Conservation (phyloP, 2,113 vertebrate genomes). For the Microcebus griseorufus region DNA sequence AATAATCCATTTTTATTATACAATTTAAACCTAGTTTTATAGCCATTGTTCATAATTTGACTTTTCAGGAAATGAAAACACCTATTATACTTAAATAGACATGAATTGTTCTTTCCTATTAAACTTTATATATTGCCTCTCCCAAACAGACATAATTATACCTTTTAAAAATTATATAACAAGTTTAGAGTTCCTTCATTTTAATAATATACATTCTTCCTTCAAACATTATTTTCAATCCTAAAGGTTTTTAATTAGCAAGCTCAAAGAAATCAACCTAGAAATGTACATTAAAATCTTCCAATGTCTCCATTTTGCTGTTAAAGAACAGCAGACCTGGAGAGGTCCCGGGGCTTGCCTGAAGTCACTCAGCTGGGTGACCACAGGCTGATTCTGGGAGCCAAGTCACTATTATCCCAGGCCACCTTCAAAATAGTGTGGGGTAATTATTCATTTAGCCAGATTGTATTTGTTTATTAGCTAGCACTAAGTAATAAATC, state of each 20-base stretch:
- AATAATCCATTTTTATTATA: not conserved
- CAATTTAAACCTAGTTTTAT: not conserved
- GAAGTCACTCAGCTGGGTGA: not conserved
- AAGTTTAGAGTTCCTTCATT: slow-evolving; percentile 26
- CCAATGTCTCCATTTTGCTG: not conserved
- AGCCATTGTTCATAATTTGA: slow-evolving; percentile 33
- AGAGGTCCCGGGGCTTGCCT: fast-evolving
- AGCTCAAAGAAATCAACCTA: not conserved
- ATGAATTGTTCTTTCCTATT: slow-evolving; percentile 34
- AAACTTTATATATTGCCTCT: not conserved
- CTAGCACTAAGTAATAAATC: not conserved
- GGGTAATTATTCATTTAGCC: not conserved
- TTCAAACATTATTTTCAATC: not conserved
- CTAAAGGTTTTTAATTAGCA: slow-evolving; percentile 25
- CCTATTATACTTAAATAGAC: not conserved
- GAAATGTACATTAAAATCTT: not conserved
- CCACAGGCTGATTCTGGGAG: not conserved
- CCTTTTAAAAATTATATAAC: not conserved
- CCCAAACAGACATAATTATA: not conserved
- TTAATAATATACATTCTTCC: slow-evolving; percentile 9
- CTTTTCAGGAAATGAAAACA: slow-evolving; percentile 52
- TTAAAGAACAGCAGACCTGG: not conserved
- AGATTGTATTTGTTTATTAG: not conserved
- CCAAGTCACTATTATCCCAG: not conserved
- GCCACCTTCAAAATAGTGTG: not conserved